Evolutionary conservation across 2,797 vertebrate species (phyloP).

Genomic region (Loriculus beryllinus): DNA sequence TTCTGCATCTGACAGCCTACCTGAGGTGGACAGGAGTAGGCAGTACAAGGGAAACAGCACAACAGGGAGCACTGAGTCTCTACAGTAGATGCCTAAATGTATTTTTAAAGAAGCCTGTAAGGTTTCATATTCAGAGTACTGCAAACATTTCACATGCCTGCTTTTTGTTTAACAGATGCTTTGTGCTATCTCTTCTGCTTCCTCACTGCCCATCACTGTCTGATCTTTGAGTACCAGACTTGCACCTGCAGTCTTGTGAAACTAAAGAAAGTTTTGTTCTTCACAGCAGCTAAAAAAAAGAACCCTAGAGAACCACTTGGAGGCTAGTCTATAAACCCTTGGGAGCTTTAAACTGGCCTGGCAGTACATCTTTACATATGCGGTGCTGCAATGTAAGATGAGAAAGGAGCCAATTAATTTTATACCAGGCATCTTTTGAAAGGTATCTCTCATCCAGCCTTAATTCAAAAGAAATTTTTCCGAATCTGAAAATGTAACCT

Average conservation of each 20-base stretch:
- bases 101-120: neutral
- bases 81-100: neutral
- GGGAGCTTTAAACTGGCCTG: neutral
- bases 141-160: neutral
- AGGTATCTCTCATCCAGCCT: neutral
- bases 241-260: slow-evolving; percentile 26
- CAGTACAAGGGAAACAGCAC: neutral
- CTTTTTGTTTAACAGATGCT: neutral
- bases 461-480: neutral
- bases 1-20: neutral
- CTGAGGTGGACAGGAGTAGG: neutral
- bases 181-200: neutral
- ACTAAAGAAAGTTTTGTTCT: neutral
- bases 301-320: neutral
- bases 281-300: neutral
- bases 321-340: neutral
- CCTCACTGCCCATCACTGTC: neutral
- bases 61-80: neutral
- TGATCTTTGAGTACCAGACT: neutral
- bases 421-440: neutral
- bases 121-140: neutral
- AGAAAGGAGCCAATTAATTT: neutral
- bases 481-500: neutral
- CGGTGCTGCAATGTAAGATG: neutral
- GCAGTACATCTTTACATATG: neutral